Evolutionary conservation across 2,888 invertebrate species (phyloP).

Genomic region (Epsilonema sp.): DNA sequence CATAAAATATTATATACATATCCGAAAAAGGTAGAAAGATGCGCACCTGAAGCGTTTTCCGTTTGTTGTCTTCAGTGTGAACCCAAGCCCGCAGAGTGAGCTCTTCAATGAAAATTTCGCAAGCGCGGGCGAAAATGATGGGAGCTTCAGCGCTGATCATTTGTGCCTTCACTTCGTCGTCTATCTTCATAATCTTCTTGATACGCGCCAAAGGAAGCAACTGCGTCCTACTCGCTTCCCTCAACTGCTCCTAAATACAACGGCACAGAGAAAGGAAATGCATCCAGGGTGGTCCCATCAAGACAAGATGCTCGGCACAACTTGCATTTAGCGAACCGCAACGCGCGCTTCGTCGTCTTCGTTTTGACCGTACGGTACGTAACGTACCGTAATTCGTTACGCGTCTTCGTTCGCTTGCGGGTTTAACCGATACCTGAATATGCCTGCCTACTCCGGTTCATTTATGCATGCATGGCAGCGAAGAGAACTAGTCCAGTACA

Average conservation of each 20-base stretch:
- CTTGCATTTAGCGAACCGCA: background rate
- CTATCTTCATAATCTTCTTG: slow-evolving; percentile 97
- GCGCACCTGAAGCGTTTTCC: slow-evolving; percentile 70
- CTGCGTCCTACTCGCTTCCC: slow-evolving; percentile 41
- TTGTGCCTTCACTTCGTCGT: slow-evolving; percentile 72
- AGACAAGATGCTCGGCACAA: background rate
- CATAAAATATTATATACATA: too few species aligned
- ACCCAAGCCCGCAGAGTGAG: slow-evolving; percentile 83
- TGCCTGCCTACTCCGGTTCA: too few species aligned
- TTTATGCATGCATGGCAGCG: too few species aligned
- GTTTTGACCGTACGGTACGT: too few species aligned
- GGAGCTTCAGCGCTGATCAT: slow-evolving; percentile 99
- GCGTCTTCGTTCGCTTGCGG: too few species aligned
- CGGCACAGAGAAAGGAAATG: background rate
- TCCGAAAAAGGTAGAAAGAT: too few species aligned
- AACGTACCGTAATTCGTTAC: too few species aligned
- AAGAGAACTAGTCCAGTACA: too few species aligned
- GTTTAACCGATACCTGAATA: too few species aligned
- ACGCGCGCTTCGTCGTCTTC: too few species aligned
- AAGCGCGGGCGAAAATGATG: slow-evolving; percentile 85
- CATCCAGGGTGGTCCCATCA: too few species aligned
- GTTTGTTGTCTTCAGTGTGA: slow-evolving; percentile 87
- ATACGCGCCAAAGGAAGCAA: slow-evolving; percentile 83
- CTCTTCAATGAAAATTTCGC: slow-evolving; percentile 94
- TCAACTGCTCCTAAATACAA: slow-evolving; percentile 5